Percentiles rank a stretch among this genome's conserved stretches.
Evolutionary conservation across 2,113 vertebrate genomes (phyloP).

Genomic region (Eulemur rufifrons): DNA sequence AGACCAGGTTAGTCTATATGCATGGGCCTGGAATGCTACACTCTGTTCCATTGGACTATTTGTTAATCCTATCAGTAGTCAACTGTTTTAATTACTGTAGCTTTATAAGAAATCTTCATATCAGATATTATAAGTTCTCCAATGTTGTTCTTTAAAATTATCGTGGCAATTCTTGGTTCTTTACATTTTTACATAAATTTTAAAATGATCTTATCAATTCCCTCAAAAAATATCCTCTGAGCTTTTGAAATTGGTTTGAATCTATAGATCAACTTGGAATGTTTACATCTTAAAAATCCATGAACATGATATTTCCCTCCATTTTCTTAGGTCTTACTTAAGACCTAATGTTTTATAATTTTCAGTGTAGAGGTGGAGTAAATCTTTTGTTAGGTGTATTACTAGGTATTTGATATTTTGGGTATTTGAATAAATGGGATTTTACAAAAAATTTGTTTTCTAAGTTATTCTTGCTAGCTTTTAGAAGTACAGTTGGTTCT

Average conservation of each 20-base stretch:
- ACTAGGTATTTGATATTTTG: background rate
- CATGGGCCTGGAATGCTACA: background rate
- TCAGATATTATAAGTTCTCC: background rate
- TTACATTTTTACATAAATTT: background rate
- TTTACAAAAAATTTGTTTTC: background rate
- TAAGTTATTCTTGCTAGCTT: background rate
- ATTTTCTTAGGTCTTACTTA: background rate
- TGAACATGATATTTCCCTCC: background rate
- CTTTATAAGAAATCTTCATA: background rate
- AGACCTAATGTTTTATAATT: background rate
- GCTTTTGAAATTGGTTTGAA: background rate
- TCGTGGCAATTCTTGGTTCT: background rate
- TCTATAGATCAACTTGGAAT: background rate
- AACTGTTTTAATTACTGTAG: background rate
- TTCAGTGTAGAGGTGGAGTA: background rate
- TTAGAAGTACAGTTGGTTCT: background rate
- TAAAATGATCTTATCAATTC: background rate
- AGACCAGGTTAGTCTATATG: background rate
- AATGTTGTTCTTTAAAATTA: background rate
- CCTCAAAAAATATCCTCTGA: background rate
- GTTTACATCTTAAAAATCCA: background rate
- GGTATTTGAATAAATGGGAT: background rate
- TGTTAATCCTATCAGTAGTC: background rate
- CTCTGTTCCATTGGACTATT: background rate
- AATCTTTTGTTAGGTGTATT: background rate